Percentiles rank a stretch among this genome's conserved stretches.
Evolutionary conservation across 1,140 invertebrate genomes (phyloP).

Genomic region (Dolichoris vasculosae): DNA sequence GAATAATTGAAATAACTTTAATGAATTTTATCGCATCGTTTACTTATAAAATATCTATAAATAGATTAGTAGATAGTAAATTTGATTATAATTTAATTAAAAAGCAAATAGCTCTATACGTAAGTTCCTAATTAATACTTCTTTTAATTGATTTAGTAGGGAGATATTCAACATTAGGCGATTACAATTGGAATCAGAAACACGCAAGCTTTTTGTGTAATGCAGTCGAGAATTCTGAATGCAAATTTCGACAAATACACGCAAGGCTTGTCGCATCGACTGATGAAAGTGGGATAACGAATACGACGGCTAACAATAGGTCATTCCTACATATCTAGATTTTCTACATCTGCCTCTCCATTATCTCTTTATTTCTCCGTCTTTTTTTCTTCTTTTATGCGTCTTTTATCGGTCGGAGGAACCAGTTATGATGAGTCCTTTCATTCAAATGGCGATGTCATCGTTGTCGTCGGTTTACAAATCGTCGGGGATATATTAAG

Average conservation of each 20-base stretch:
- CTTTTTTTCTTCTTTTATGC: not conserved
- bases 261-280: not conserved
- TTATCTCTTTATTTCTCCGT: not conserved
- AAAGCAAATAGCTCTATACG: not conserved
- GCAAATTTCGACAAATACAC: not conserved
- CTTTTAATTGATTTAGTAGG: not conserved
- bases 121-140: not conserved
- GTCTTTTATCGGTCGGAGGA: not conserved
- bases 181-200: not conserved
- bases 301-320: constrained; percentile 2
- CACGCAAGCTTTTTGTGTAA: not conserved
- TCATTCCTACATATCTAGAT: not conserved
- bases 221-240: not conserved
- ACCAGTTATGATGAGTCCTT: not conserved
- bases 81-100: not conserved
- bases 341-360: not conserved
- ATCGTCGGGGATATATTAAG: not conserved
- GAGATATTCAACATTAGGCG: not conserved
- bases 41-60: too few species aligned
- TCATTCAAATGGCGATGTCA: not conserved
- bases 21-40: too few species aligned
- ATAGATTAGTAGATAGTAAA: not conserved
- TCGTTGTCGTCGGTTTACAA: not conserved
- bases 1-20: too few species aligned
- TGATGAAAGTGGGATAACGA: not conserved